Evolutionary conservation across 2,797 vertebrate genomes (phyloP).

Genomic region (Parotocinclus haroldoi): DNA sequence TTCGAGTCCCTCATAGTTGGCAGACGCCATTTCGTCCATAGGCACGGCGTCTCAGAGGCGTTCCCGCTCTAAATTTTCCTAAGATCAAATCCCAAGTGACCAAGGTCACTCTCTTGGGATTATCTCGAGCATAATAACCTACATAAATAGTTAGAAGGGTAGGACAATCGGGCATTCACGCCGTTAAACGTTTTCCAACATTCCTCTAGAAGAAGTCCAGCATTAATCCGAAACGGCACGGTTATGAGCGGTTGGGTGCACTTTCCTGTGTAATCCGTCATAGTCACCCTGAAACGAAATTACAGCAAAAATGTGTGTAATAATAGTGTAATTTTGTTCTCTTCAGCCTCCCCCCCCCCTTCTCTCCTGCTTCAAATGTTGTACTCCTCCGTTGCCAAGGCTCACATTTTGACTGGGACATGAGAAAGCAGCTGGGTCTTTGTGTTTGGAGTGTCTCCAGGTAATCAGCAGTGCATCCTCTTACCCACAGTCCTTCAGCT

Average conservation of each 20-base stretch:
- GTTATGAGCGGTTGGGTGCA: not conserved
- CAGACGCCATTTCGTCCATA: too few relatives aligned
- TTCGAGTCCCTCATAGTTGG: too few relatives aligned
- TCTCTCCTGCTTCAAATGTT: slow-evolving; percentile 53
- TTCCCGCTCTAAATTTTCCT: too few relatives aligned
- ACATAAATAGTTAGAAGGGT: too few relatives aligned
- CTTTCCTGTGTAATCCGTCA: slow-evolving; percentile 18
- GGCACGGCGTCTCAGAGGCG: too few relatives aligned
- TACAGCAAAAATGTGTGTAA: not conserved
- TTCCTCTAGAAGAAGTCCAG: slow-evolving; percentile 1
- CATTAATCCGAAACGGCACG: slow-evolving; percentile 8
- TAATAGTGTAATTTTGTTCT: not conserved
- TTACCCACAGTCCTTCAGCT: slow-evolving; percentile 69
- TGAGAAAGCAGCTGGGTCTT: slow-evolving; percentile 72
- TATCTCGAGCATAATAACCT: too few relatives aligned
- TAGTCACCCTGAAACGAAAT: slow-evolving; percentile 13
- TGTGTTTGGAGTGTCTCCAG: slow-evolving; percentile 70
- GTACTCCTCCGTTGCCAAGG: too few relatives aligned
- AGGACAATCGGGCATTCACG: too few relatives aligned
- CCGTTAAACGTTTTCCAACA: not conserved
- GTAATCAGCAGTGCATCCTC: slow-evolving; percentile 76
- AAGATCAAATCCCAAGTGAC: too few relatives aligned
- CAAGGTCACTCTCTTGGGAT: too few relatives aligned
- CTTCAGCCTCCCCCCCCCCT: slow-evolving; percentile 49
- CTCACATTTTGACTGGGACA: slow-evolving; percentile 53